Percentiles rank a stretch among this genome's conserved stretches.
Evolutionary conservation across 2,888 invertebrate genomes (phyloP).

Genomic region (Terebella lapidaria): DNA sequence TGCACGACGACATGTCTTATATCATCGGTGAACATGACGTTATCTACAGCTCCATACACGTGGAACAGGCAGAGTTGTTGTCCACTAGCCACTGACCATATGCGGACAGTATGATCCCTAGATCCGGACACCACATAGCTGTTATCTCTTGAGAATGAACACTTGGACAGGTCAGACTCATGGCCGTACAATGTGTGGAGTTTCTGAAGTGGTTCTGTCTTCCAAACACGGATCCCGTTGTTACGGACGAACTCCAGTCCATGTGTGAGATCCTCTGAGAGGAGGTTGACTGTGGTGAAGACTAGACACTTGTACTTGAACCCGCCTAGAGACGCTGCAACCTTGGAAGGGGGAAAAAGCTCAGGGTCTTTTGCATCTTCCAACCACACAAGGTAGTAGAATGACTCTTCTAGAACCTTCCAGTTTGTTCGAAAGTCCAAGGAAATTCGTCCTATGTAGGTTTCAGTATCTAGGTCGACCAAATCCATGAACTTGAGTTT

Average conservation of each 20-base stretch:
- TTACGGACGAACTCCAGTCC: slow-evolving; percentile 9
- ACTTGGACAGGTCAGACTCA: slow-evolving; percentile 7
- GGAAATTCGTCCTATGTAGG: neutral
- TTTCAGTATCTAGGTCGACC: slow-evolving; percentile 10
- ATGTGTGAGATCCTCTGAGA: slow-evolving; percentile 9
- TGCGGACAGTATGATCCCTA: slow-evolving; percentile 18
- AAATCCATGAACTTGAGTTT: slow-evolving; percentile 16
- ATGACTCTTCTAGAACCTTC: slow-evolving; percentile 13
- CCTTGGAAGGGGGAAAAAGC: neutral
- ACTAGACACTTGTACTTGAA: slow-evolving; percentile 8
- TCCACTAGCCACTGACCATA: slow-evolving; percentile 18
- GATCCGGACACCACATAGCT: slow-evolving; percentile 16
- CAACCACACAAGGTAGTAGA: slow-evolving; percentile 3
- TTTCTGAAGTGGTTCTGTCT: slow-evolving; percentile 3
- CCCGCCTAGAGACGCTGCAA: neutral
- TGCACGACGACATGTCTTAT: slow-evolving; percentile 9
- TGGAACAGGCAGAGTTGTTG: slow-evolving; percentile 15
- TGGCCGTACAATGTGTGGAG: slow-evolving; percentile 14
- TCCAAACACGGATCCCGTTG: slow-evolving; percentile 9
- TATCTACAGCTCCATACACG: slow-evolving; percentile 12
- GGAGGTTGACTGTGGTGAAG: neutral
- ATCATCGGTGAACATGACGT: slow-evolving; percentile 6
- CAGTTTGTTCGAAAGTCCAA: slow-evolving; percentile 4
- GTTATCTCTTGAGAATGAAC: slow-evolving; percentile 11
- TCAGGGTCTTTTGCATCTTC: neutral